Conservation (phyloP, 2,797 vertebrate species). For the Amniataba percoides region DNA sequence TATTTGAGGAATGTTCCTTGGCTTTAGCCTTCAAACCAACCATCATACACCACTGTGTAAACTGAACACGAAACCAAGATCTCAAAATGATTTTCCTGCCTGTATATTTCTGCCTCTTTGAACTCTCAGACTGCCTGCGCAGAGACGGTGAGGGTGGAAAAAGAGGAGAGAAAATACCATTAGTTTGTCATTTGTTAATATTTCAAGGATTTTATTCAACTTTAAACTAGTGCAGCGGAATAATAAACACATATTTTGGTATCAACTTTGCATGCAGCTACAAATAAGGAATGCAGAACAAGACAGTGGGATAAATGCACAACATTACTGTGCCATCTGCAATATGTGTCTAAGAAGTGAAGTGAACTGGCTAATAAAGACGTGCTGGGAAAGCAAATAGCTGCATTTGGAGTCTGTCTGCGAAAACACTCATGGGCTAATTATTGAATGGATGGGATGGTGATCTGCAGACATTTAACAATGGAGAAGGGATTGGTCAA, state of each 20-base stretch:
- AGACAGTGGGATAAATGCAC: slow-evolving; percentile 22
- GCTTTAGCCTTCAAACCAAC: slow-evolving; percentile 84
- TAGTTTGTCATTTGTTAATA: slow-evolving; percentile 32
- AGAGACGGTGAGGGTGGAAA: slow-evolving; percentile 45
- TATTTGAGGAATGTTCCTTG: slow-evolving; percentile 84
- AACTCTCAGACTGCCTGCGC: slow-evolving; percentile 73
- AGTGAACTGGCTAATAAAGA: slow-evolving; percentile 50
- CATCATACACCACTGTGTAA: slow-evolving; percentile 82
- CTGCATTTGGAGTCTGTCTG: slow-evolving; percentile 49
- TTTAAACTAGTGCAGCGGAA: not conserved
- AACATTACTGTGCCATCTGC: slow-evolving; percentile 45
- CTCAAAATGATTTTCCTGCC: slow-evolving; percentile 82
- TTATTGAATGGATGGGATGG: slow-evolving; percentile 52
- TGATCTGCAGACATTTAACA: slow-evolving; percentile 71
- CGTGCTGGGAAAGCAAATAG: slow-evolving; percentile 32
- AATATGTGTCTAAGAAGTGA: slow-evolving; percentile 35
- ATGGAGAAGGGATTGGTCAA: slow-evolving; percentile 50
- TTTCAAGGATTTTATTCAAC: slow-evolving; percentile 18
- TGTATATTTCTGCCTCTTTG: slow-evolving; percentile 82
- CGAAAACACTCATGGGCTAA: slow-evolving; percentile 57
- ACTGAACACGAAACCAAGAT: slow-evolving; percentile 83
- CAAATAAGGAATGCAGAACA: slow-evolving; percentile 14
- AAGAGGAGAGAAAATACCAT: slow-evolving; percentile 24
- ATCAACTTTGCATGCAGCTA: not conserved
- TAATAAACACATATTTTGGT: slow-evolving; percentile 10